These are phyloP conservation scores for Rallus crepitans DNA, from an alignment of 2,797 vertebrate genomes.

Conservation along the genomic window DNA sequence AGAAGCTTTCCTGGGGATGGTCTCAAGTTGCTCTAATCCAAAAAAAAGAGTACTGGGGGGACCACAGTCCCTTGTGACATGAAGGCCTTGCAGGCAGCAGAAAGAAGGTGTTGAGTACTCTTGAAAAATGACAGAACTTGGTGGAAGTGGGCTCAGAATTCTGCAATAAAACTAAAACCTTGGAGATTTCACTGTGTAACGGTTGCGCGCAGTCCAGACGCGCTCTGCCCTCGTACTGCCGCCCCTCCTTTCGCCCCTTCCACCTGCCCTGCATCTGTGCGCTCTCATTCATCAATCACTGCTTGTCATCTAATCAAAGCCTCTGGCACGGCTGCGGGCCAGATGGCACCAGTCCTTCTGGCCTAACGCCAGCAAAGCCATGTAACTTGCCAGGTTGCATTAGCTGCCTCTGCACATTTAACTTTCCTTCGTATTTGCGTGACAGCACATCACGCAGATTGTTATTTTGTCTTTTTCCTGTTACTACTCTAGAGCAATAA, in stretches of 20 bases:
- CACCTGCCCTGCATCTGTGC: not conserved
- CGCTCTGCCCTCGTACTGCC: not conserved
- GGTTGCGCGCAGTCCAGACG: no score
- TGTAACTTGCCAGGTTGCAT: not conserved
- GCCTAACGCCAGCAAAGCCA: not conserved
- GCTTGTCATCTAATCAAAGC: not conserved
- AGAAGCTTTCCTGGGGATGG: not conserved
- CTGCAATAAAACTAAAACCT: not conserved
- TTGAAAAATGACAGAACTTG: not conserved
- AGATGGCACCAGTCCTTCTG: constrained; percentile 27
- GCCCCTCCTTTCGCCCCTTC: not conserved
- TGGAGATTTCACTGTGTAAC: not conserved
- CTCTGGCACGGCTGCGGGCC: not conserved
- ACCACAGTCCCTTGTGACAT: not conserved
- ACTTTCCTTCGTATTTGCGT: not conserved
- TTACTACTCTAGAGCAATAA: not conserved
- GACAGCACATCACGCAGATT: not conserved
- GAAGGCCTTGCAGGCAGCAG: not conserved
- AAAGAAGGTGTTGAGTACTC: not conserved
- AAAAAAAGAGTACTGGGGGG: not conserved
- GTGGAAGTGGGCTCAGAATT: not conserved
- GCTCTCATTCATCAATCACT: not conserved
- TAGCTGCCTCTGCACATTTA: not conserved
- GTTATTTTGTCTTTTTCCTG: not conserved
- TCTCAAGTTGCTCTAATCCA: not conserved